These are phyloP conservation scores for Anagrus nilaparvatae DNA, from an alignment of 1,140 invertebrate species.

Conservation along the genomic window DNA sequence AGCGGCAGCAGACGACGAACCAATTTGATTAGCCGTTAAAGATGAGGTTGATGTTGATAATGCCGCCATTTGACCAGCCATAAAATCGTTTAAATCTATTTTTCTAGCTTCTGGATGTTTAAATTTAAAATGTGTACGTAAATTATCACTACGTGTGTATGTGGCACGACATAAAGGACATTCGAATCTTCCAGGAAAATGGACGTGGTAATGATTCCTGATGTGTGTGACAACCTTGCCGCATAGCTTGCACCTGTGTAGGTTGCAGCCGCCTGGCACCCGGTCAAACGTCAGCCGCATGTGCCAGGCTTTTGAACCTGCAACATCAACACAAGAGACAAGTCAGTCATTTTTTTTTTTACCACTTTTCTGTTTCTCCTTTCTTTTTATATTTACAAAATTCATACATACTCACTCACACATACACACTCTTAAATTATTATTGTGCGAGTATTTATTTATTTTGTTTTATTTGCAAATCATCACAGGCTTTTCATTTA, in stretches of 20 bases:
- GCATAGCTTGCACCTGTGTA: slow-evolving; percentile 82
- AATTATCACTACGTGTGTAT: slow-evolving; percentile 78
- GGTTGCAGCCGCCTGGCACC: slow-evolving; percentile 75
- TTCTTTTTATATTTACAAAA: slow-evolving; percentile 11
- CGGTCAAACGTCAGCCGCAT: slow-evolving; percentile 85
- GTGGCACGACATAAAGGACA: slow-evolving; percentile 76
- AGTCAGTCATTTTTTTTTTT: slow-evolving; percentile 42
- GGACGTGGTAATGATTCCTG: slow-evolving; percentile 83
- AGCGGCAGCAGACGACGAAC: slow-evolving; percentile 14
- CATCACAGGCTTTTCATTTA: too few relatives aligned
- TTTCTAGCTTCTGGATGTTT: slow-evolving; percentile 79
- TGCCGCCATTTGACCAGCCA: slow-evolving; percentile 42
- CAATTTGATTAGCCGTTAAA: too few relatives aligned
- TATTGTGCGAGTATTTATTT: too few relatives aligned
- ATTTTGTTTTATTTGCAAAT: too few relatives aligned
- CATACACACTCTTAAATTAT: too few relatives aligned
- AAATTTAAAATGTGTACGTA: slow-evolving; percentile 80
- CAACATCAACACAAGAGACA: slow-evolving; percentile 57
- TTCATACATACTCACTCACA: too few relatives aligned
- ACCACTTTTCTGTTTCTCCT: slow-evolving; percentile 23
- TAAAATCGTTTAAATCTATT: slow-evolving; percentile 53
- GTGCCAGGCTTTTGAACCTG: slow-evolving; percentile 85
- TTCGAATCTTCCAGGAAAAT: slow-evolving; percentile 79
- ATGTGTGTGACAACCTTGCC: slow-evolving; percentile 85
- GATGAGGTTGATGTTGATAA: too few relatives aligned